Evolutionary conservation across 2,797 vertebrate species (phyloP), one percentile per base, ranked within the genome.

Genomic region (Smutsia gigantea): DNA sequence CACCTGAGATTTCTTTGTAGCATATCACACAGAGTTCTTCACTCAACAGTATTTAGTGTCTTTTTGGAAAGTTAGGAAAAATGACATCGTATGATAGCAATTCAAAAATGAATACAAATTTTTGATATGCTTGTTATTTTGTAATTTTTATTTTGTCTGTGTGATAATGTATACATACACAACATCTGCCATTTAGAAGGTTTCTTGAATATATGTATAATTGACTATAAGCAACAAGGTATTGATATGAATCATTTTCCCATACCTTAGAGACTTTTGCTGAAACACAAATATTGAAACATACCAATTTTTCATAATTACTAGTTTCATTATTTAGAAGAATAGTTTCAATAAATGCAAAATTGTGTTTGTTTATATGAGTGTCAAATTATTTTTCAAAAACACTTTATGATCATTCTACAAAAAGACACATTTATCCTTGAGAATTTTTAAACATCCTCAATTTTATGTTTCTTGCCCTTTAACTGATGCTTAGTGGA

Each of bases 81-180:
- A 59, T 72, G 55, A 72, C 21, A 57, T 39, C 46, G 1, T 34
- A 46, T 49, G 4, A 69, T 23, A 79, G 15, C 17, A 84, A 15
- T 94, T 94, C 31, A 87, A 46, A 72, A 84, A 55, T 85, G 31
- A 86, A 59, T 68, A 87, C 9, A 77, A 15, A 74, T 6, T 93
- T 95, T 7, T 19, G 27, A 25, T 83, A 77, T 97, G 11, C 64
- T 91, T 97, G 74, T 69, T 96, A 21, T 78, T 88, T 96, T 68
- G 10, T 19, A 27, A 51, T 55, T 84, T 95, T 64, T 94, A 53
- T 90, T 92, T 96, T 92, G 23, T 71, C 34, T 71, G n/a, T 2
- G 10, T 84, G 74, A 31, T 23, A n/a, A 79, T 53, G n/a, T 64
- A 14, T 77, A 64, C 25, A 66, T 10, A 23, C 23, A 57, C 4